These are phyloP conservation scores for Perizoma affinitatum DNA, from an alignment of 2,888 invertebrate genomes.

Conservation along the genomic window DNA sequence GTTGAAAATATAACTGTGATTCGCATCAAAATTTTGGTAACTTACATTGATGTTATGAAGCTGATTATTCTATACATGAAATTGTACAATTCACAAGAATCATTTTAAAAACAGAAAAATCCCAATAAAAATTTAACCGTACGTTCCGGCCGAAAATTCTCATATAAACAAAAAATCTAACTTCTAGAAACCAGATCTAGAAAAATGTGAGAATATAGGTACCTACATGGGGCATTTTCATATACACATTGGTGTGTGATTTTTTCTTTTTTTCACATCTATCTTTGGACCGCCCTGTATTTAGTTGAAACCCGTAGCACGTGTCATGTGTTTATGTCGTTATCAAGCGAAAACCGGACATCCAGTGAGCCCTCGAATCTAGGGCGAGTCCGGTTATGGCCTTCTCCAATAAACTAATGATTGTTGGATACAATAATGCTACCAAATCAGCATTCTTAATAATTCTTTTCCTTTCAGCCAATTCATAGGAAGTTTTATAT, in stretches of 20 bases:
- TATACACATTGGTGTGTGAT: too few species aligned
- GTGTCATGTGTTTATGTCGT: slow-evolving; percentile 30
- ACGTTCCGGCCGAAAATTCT: too few species aligned
- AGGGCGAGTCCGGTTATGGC: slow-evolving; percentile 32
- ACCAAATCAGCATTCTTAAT: slow-evolving; percentile 17
- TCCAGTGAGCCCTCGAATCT: slow-evolving; percentile 25
- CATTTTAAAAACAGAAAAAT: too few species aligned
- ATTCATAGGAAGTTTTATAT: too few species aligned
- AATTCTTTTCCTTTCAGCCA: slow-evolving; percentile 25
- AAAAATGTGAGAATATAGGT: too few species aligned
- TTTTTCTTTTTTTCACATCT: too few species aligned
- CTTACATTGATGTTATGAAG: neutral
- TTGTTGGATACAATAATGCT: slow-evolving; percentile 13
- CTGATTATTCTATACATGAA: too few species aligned
- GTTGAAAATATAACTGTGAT: neutral
- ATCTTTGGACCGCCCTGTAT: neutral
- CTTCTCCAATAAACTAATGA: slow-evolving; percentile 17
- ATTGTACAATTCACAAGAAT: too few species aligned
- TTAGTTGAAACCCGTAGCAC: slow-evolving; percentile 22
- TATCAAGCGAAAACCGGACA: slow-evolving; percentile 34
- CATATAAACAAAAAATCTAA: too few species aligned
- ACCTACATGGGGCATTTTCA: too few species aligned
- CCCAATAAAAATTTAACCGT: too few species aligned
- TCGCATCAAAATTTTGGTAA: neutral
- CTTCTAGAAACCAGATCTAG: too few species aligned